phyloP scores from a whole-genome alignment of 1,140 invertebrate genomes.

The Bursaphelenchus mucronatus region DNA sequence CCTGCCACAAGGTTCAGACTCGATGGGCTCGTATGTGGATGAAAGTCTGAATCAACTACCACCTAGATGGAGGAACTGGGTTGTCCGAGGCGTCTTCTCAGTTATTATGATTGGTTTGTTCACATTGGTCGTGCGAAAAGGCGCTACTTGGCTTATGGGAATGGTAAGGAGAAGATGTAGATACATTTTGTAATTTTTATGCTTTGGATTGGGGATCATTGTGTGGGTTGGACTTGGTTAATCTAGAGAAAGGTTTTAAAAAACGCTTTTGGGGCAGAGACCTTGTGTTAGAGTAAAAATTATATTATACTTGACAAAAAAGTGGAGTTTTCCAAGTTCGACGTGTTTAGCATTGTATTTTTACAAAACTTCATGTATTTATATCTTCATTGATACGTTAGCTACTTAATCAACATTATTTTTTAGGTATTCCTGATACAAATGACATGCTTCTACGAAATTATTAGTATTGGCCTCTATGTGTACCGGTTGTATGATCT shows the following conservation, averaged over 20 bases:
- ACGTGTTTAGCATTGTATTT: too few relatives aligned
- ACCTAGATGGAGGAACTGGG: constrained; percentile 90
- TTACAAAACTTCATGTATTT: too few relatives aligned
- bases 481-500: constrained; percentile 95
- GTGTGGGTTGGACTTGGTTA: too few relatives aligned
- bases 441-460: constrained; percentile 99
- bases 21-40: constrained; percentile 36
- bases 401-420: constrained; percentile 17
- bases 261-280: too few relatives aligned
- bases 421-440: constrained; percentile 87
- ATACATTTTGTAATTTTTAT: constrained; percentile 12
- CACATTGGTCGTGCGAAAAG: constrained; percentile 87
- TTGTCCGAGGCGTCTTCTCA: constrained; percentile 91
- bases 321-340: too few relatives aligned
- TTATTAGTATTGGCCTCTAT: constrained; percentile 97
- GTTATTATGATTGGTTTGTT: constrained; percentile 93
- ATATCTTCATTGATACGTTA: not conserved
- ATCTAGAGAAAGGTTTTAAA: too few relatives aligned
- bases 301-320: too few relatives aligned
- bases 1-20: constrained; percentile 46
- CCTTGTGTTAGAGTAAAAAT: too few relatives aligned
- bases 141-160: constrained; percentile 88
- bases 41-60: constrained; percentile 28
- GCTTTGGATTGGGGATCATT: not conserved
- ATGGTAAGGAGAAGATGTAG: constrained; percentile 68